Conservation (phyloP, 2,888 invertebrate species). For the Caenorhabditis angaria region DNA sequence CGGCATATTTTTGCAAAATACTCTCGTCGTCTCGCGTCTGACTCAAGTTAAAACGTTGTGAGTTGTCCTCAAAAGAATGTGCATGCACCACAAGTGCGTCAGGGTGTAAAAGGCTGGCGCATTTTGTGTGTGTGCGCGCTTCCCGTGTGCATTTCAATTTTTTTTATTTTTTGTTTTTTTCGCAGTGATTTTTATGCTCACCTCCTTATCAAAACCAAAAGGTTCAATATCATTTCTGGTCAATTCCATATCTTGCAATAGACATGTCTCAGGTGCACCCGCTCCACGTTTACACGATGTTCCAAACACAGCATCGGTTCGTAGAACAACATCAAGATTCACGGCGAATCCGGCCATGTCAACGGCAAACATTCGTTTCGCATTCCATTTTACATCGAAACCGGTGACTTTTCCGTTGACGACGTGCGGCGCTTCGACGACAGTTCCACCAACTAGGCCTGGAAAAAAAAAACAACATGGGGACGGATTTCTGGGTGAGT, state of each 20-base stretch:
- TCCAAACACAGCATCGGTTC: constrained; percentile 46
- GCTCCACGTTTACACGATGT: constrained; percentile 50
- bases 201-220: constrained; percentile 49
- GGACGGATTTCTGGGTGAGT: not conserved
- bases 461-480: not conserved
- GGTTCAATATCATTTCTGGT: constrained; percentile 55
- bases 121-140: too few species aligned
- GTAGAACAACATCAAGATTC: constrained; percentile 45
- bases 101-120: too few species aligned
- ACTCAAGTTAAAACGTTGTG: too few species aligned
- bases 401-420: constrained; percentile 52
- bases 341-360: constrained; percentile 66
- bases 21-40: too few species aligned
- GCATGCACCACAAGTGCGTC: too few species aligned
- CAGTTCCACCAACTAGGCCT: constrained; percentile 59
- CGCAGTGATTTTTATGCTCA: not conserved
- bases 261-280: constrained; percentile 62
- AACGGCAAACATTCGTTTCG: constrained; percentile 55
- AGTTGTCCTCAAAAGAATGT: too few species aligned
- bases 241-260: constrained; percentile 57
- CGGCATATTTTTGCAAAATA: too few species aligned
- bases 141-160: not conserved
- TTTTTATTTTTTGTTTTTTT: not conserved
- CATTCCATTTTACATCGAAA: constrained; percentile 57
- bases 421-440: constrained; percentile 57